Conservation (phyloP, 2,113 vertebrate genomes). For the Passer domesticus region DNA sequence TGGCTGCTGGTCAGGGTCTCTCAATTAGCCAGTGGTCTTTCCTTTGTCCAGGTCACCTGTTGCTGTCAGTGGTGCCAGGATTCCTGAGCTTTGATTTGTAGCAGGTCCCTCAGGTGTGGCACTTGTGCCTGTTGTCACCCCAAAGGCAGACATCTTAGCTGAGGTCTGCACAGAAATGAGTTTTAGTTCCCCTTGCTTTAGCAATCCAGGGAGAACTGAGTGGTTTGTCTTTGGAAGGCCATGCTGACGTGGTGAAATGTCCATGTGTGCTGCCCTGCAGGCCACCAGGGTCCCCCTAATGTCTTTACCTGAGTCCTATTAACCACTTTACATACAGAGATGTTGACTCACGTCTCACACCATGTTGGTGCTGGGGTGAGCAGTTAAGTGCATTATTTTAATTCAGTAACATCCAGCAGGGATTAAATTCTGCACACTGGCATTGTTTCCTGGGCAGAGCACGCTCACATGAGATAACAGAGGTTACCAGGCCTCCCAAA, state of each 20-base stretch:
- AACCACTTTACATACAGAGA: neutral
- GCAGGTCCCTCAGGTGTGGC: neutral
- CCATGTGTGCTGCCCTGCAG: neutral
- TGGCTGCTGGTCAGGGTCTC: neutral
- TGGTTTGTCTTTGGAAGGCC: neutral
- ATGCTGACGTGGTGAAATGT: accelerated
- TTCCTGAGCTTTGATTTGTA: neutral
- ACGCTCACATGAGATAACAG: accelerated
- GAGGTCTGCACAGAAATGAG: neutral
- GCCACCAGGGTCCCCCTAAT: neutral
- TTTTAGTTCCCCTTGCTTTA: neutral
- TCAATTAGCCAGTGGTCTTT: neutral
- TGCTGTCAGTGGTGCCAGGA: neutral
- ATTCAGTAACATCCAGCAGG: neutral
- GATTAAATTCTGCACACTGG: neutral
- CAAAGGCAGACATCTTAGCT: neutral
- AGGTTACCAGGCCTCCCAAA: neutral
- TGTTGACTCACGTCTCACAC: neutral
- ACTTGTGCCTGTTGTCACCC: neutral
- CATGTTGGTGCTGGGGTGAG: neutral
- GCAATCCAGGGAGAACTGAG: neutral
- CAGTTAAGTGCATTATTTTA: neutral
- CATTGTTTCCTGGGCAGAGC: neutral
- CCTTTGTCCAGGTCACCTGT: neutral
- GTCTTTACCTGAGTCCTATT: neutral